These are phyloP conservation scores for Diadromus collaris DNA, from an alignment of 2,888 invertebrate genomes.

Conservation along the genomic window DNA sequence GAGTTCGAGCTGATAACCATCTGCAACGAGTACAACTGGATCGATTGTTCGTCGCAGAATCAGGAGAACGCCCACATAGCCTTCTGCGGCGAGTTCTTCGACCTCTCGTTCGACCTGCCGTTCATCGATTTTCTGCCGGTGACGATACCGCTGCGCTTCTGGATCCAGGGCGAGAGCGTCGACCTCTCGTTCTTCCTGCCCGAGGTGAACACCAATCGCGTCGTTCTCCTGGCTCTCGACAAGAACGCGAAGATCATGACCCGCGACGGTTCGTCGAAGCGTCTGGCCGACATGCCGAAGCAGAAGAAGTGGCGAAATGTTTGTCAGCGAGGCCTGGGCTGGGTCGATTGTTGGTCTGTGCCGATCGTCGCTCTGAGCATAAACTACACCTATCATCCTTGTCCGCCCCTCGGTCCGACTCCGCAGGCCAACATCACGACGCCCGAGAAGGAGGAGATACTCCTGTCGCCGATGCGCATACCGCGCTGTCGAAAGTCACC, in stretches of 20 bases:
- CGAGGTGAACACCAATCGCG: slow-evolving; percentile 93
- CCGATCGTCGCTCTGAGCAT: slow-evolving; percentile 96
- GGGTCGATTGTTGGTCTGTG: slow-evolving; percentile 98
- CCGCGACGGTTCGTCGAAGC: slow-evolving; percentile 85
- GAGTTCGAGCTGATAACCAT: slow-evolving; percentile 97
- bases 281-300: slow-evolving; percentile 81
- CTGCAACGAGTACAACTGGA: slow-evolving; percentile 99
- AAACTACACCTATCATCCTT: slow-evolving; percentile 95
- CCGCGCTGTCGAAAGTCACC: slow-evolving; percentile 89
- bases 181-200: slow-evolving; percentile 95
- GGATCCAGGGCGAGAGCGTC: slow-evolving; percentile 97
- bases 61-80: slow-evolving; percentile 97
- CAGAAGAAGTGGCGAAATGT: slow-evolving; percentile 90
- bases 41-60: slow-evolving; percentile 97
- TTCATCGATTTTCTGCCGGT: slow-evolving; percentile 97
- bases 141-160: slow-evolving; percentile 93
- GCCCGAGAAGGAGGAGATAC: slow-evolving; percentile 96
- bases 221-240: slow-evolving; percentile 91
- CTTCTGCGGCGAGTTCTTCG: slow-evolving; percentile 96
- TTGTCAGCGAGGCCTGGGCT: slow-evolving; percentile 88
- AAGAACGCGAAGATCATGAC: slow-evolving; percentile 93
- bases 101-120: slow-evolving; percentile 96
- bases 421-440: slow-evolving; percentile 96
- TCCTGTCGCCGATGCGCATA: slow-evolving; percentile 95
- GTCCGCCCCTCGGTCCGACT: slow-evolving; percentile 92